Conservation (phyloP, 2,888 invertebrate genomes). For the Boloria selene region DNA sequence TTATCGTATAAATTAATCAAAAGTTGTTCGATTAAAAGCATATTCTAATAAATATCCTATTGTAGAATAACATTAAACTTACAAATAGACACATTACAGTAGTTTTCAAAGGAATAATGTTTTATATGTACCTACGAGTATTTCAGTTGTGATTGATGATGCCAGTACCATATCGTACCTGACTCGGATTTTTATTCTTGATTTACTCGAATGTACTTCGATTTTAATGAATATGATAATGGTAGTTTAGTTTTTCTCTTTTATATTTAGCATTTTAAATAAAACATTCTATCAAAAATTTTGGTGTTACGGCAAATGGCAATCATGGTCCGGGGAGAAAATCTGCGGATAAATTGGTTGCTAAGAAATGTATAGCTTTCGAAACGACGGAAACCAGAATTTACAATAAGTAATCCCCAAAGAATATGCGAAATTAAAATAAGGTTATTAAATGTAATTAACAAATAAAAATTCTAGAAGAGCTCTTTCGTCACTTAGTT, state of each 20-base stretch:
- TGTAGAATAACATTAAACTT: background rate
- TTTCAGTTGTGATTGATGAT: constrained; percentile 41
- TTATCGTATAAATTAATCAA: background rate
- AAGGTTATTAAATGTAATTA: too few species aligned
- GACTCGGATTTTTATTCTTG: constrained; percentile 33
- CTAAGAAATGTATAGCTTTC: too few species aligned
- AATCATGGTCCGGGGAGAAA: too few species aligned
- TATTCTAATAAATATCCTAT: background rate
- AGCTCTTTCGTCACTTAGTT: too few species aligned
- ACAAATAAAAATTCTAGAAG: too few species aligned
- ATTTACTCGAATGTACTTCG: constrained; percentile 11
- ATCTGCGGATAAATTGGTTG: too few species aligned
- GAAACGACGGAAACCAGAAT: too few species aligned
- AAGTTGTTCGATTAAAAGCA: constrained; percentile 11
- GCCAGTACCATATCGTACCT: constrained; percentile 40
- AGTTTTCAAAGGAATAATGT: background rate
- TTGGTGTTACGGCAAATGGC: too few species aligned
- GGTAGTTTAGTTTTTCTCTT: background rate
- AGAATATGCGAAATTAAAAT: too few species aligned
- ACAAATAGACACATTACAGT: background rate
- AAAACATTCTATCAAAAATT: too few species aligned
- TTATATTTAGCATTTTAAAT: background rate
- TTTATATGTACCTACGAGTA: background rate
- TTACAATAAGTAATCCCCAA: too few species aligned
- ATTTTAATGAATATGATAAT: background rate